Evolutionary conservation across 2,888 invertebrate species (phyloP), one percentile per base, ranked within the genome.

Genomic region (Tanypteryx hageni): DNA sequence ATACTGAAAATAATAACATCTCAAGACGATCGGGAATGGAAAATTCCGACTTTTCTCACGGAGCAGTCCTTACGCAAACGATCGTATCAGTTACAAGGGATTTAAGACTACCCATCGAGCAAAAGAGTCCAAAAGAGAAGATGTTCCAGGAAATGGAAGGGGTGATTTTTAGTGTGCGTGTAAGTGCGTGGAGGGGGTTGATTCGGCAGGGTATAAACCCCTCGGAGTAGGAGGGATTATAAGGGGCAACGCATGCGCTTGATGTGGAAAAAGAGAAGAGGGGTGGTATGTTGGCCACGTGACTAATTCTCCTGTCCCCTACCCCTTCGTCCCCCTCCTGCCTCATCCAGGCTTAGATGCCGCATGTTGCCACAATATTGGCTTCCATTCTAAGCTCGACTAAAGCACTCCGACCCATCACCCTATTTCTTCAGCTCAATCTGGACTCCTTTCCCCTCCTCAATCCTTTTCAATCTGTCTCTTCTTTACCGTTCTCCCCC

Each of bases 331-430:
- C 68, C n/a, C 68, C 68, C 22, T 64, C n/a, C 64, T 64, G 68
- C 68, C 68, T 68, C 68, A 68, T 68, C 68, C 68, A 68, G 68
- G 68, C 68, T 68, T 68, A 22, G 68, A 68, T 68, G 68, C 76
- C 76, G 76, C 27, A 76, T 76, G 76, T 76, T 76, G 76, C 76
- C 76, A 76, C 76, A 76, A 76, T 76, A 76, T 76, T 76, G 76
- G 76, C 76, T 76, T 76, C 76, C 76, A 76, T 76, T 76, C 76
- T 22, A 22, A 68, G 22, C 22, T 22, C n/a, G 22, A 68, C 68
- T 68, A 76, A 76, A 76, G 76, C 76, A 13, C 76, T 76, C 27
- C 22, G 27, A 76, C 76, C 27, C 76, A 76, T 76, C 76, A 76
- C 76, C 76, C 76, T 76, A 76, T 76, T 76, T 76, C 76, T 76